A percentile compares a stretch with the other conserved stretches of the same genome.
Conservation (phyloP, 1,140 invertebrate genomes). For the Scaptomyza montana region DNA sequence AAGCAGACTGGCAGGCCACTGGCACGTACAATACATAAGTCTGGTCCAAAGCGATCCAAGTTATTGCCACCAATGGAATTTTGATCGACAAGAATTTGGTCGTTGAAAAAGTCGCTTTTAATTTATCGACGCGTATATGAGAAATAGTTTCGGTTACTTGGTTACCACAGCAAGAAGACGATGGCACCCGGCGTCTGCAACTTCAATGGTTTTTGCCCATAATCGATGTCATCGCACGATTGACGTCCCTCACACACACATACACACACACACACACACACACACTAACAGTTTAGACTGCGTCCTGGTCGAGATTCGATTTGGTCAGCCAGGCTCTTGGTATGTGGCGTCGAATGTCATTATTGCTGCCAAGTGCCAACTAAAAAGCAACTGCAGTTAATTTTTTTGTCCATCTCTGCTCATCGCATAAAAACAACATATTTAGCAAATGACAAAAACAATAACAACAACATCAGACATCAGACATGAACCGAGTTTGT, state of each 20-base stretch:
- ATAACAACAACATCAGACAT: conserved; percentile 54
- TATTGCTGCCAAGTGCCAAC: conserved; percentile 83
- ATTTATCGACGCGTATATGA: conserved; percentile 83
- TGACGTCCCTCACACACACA: conserved; percentile 70
- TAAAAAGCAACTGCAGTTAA: conserved; percentile 83
- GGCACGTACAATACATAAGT: conserved; percentile 61
- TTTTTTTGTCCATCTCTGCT: conserved; percentile 77
- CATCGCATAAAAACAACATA: conserved; percentile 82
- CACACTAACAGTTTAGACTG: not conserved
- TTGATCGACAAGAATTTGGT: conserved; percentile 84
- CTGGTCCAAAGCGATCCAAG: conserved; percentile 27
- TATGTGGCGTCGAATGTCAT: conserved; percentile 84
- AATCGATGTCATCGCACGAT: conserved; percentile 76
- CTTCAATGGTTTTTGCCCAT: conserved; percentile 54
- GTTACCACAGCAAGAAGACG: conserved; percentile 17
- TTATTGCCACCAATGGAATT: conserved; percentile 83
- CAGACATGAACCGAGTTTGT: conserved; percentile 22
- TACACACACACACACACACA: conserved; percentile 19
- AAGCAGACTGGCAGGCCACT: conserved; percentile 48
- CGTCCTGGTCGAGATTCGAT: conserved; percentile 17
- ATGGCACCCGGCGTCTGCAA: conserved; percentile 56
- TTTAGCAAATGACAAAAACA: conserved; percentile 83
- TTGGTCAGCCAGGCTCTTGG: conserved; percentile 53
- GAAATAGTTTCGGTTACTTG: conserved; percentile 81
- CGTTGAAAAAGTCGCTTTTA: conserved; percentile 83